Evolutionary conservation across 2,888 invertebrate species (phyloP).

Genomic region (Folsomia manolachei): DNA sequence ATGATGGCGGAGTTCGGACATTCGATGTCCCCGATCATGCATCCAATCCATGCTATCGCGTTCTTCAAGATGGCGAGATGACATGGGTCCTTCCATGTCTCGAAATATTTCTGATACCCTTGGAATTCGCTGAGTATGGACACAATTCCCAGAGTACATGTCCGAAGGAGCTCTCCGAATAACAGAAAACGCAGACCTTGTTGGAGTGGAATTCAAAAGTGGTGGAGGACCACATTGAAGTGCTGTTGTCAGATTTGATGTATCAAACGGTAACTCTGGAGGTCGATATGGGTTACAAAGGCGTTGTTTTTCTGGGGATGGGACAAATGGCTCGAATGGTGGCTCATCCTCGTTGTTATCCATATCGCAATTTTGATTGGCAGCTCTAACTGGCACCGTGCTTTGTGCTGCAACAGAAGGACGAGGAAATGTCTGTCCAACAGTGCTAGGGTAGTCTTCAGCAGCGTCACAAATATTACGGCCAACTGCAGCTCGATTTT

Average conservation of each 20-base stretch:
- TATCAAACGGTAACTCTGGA: slow-evolving; percentile 26
- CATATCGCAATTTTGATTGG: background rate
- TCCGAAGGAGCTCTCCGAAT: background rate
- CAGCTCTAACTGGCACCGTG: background rate
- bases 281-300: background rate
- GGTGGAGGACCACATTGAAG: slow-evolving; percentile 34
- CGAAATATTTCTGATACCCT: background rate
- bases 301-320: background rate
- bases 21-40: background rate
- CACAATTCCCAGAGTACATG: background rate
- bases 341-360: slow-evolving; percentile 4
- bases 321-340: background rate
- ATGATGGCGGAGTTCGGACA: background rate
- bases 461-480: background rate
- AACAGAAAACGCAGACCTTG: slow-evolving; percentile 6
- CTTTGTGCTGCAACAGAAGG: background rate
- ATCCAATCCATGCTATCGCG: background rate
- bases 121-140: background rate
- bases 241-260: slow-evolving; percentile 40
- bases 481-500: background rate
- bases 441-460: background rate
- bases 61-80: background rate
- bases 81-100: background rate
- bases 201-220: slow-evolving; percentile 43
- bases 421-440: background rate